Conservation (phyloP, 1,140 invertebrate genomes). For the Phymorhynchus buccinoides region DNA sequence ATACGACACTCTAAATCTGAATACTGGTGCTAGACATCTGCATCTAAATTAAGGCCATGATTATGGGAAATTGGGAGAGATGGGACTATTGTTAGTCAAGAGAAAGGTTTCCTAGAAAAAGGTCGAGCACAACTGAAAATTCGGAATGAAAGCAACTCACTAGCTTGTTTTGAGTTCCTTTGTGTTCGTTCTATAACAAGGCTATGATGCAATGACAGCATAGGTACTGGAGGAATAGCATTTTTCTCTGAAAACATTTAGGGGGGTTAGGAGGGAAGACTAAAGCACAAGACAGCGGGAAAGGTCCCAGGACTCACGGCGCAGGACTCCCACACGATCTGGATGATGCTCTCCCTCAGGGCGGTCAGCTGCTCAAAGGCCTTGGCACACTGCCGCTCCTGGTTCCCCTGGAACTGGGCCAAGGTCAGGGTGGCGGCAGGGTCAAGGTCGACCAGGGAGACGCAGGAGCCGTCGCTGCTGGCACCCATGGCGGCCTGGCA, state of each 20-base stretch:
- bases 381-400: constrained; percentile 57
- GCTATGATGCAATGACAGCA: too few relatives aligned
- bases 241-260: not conserved
- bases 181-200: too few relatives aligned
- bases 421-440: constrained; percentile 61
- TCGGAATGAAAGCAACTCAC: too few relatives aligned
- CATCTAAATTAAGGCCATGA: too few relatives aligned
- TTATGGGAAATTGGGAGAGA: too few relatives aligned
- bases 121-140: too few relatives aligned
- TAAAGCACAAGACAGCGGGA: not conserved
- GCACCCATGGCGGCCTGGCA: constrained; percentile 67
- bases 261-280: not conserved
- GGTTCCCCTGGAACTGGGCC: constrained; percentile 64
- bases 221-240: too few relatives aligned
- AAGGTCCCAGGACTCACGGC: constrained; percentile 59
- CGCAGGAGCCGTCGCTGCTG: constrained; percentile 61
- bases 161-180: too few relatives aligned
- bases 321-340: constrained; percentile 71
- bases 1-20: too few relatives aligned
- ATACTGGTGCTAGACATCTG: too few relatives aligned
- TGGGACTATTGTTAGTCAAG: too few relatives aligned
- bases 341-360: constrained; percentile 65
- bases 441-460: constrained; percentile 66
- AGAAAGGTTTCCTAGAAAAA: too few relatives aligned
- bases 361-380: constrained; percentile 61